Conservation (phyloP, 2,113 vertebrate genomes). For the Melanerpes formicivorus region DNA sequence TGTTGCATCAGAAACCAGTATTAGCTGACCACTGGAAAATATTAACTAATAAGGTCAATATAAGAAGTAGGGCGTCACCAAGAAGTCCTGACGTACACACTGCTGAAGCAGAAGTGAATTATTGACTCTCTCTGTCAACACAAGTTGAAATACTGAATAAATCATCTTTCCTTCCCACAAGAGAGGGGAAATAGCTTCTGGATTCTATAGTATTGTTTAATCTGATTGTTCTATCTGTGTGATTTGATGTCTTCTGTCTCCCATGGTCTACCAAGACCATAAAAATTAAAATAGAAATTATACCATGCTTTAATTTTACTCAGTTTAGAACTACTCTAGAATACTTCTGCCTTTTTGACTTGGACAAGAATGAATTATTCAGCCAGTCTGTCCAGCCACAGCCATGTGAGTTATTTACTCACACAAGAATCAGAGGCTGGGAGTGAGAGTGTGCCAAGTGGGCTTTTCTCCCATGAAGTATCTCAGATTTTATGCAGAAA, state of each 20-base stretch:
- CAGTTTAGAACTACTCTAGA: not conserved
- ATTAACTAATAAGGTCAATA: not conserved
- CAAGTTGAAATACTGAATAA: not conserved
- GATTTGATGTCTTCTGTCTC: not conserved
- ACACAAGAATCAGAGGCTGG: rapidly evolving
- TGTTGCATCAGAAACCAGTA: not conserved
- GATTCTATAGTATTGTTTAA: not conserved
- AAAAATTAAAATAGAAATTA: not conserved
- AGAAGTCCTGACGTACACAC: not conserved
- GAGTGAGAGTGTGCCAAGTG: not conserved
- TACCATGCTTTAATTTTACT: not conserved
- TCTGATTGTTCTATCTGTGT: not conserved
- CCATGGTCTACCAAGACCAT: not conserved
- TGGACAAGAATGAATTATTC: not conserved
- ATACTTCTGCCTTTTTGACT: not conserved
- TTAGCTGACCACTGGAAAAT: slow-evolving; percentile 7
- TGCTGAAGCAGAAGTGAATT: not conserved
- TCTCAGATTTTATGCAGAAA: not conserved
- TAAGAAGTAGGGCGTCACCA: not conserved
- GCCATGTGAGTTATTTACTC: not conserved
- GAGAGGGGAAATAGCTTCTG: not conserved
- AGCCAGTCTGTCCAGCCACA: not conserved
- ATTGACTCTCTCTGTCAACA: not conserved
- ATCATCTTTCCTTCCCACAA: not conserved
- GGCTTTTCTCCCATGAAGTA: not conserved